phyloP scores from a whole-genome alignment of 1,140 invertebrate genomes.

The Drosophila chauvacae region DNA sequence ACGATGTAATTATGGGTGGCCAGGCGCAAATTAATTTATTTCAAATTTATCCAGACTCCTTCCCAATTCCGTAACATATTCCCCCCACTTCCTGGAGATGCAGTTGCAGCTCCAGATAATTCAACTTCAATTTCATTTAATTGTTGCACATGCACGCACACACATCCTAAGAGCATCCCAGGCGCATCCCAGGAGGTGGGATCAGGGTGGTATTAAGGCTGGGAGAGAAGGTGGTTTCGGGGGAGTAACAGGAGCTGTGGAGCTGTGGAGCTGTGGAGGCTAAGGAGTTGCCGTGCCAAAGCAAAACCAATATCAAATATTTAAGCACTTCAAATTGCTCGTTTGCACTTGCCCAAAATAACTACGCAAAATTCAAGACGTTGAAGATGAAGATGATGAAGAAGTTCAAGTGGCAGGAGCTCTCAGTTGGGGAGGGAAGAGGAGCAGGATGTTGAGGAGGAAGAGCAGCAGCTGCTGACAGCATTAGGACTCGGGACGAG shows the following conservation, averaged over 20 bases:
- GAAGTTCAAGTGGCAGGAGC: slow-evolving; percentile 13
- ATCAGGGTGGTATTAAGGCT: neutral
- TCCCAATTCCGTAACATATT: neutral
- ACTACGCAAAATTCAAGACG: slow-evolving; percentile 74
- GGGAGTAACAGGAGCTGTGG: neutral
- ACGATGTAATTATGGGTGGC: slow-evolving; percentile 40
- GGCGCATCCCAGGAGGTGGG: neutral
- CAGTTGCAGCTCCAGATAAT: slow-evolving; percentile 26
- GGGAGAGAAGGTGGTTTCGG: neutral
- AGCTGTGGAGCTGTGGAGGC: neutral
- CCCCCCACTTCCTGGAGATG: neutral
- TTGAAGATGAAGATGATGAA: slow-evolving; percentile 29
- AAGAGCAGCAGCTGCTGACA: neutral
- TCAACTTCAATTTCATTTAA: slow-evolving; percentile 72
- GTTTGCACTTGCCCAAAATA: slow-evolving; percentile 82
- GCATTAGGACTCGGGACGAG: neutral
- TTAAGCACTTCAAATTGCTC: slow-evolving; percentile 82
- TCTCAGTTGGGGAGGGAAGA: neutral
- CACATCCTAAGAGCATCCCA: slow-evolving; percentile 16
- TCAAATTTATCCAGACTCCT: slow-evolving; percentile 26
- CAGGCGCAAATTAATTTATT: slow-evolving; percentile 63
- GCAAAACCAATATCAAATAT: slow-evolving; percentile 81
- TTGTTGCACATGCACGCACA: slow-evolving; percentile 37
- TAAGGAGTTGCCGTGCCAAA: slow-evolving; percentile 30
- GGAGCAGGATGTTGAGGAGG: neutral